Base-by-base conservation (phyloP, 2,113 vertebrate species). In the Vulpes vulpes region DNA sequence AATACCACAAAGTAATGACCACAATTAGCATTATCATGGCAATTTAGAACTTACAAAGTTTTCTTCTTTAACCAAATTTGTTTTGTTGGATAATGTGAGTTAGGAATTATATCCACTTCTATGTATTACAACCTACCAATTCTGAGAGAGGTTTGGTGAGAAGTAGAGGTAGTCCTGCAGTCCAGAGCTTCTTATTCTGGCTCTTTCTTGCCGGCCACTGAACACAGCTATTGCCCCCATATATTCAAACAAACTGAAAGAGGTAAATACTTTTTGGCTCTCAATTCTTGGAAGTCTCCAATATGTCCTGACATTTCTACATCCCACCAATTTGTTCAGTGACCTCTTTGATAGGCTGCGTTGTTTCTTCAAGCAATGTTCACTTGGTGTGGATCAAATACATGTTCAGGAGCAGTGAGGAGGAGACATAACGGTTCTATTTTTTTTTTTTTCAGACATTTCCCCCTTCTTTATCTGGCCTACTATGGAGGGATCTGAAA, bases 1-100 rank as follows among this genome's bases (percentile, higher is more conserved):
- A 1, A 88, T 1, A n/a, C 20, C 76, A 79, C 74, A 74, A 86
- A 78, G 27, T 35, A 86, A 76, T 80, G 71, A 76, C 43, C 20
- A 79, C 57, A 74, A 73, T 88, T 94, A 95, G 80, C 49, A 84
- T 93, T 64, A 85, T 73, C 92, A 78, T 4, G n/a, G 51, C 27
- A 83, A 23, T 62, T 76, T 65, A n/a, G 74, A 88, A 11, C 25
- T 84, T 95, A 53, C 23, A 53, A 57, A 17, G 27, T 2, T 51
- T 19, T 32, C 67, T 92, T 78, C 83, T 43, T 67, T 78, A 30
- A 80, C 38, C 20, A 89, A 92, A 53, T 43, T 2, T 67, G 71
- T 73, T 55, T 95, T 43, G 10, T 11, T 88, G 59, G 55, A 65
- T 55, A 49, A 43, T 23, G 19, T 49, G 60, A 94, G 78, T 65